Evolutionary conservation across 1,140 invertebrate genomes (phyloP).

Genomic region (Antheraea mylitta): DNA sequence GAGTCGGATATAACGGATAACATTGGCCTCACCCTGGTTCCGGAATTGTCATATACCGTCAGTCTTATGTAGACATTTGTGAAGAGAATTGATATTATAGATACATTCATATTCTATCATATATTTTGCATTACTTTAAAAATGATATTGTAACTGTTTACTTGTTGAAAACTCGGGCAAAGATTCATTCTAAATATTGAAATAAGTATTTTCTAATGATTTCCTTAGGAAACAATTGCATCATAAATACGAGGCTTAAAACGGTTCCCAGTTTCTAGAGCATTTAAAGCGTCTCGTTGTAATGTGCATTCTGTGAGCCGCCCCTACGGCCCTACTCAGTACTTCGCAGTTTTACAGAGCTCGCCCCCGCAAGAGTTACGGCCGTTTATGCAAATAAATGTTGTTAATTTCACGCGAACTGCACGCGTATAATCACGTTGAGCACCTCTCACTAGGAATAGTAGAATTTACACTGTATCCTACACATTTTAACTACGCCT

Average conservation of each 20-base stretch:
- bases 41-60: not conserved
- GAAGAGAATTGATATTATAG: not conserved
- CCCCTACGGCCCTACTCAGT: not conserved
- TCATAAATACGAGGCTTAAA: no score
- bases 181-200: no score
- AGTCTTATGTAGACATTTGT: not conserved
- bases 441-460: not conserved
- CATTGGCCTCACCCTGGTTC: not conserved
- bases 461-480: not conserved
- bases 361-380: not conserved
- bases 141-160: no score
- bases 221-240: no score
- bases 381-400: not conserved
- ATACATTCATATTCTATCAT: no score
- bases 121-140: no score
- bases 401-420: not conserved
- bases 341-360: not conserved
- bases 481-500: not conserved
- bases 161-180: no score
- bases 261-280: not conserved
- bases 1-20: conserved; percentile 27
- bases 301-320: not conserved
- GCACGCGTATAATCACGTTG: not conserved
- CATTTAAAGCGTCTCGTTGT: not conserved
- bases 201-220: no score